A percentile compares a stretch with the other conserved stretches of the same genome.
These are phyloP conservation scores for Macrophya annulata DNA, from an alignment of 2,888 invertebrate species.

Conservation along the genomic window DNA sequence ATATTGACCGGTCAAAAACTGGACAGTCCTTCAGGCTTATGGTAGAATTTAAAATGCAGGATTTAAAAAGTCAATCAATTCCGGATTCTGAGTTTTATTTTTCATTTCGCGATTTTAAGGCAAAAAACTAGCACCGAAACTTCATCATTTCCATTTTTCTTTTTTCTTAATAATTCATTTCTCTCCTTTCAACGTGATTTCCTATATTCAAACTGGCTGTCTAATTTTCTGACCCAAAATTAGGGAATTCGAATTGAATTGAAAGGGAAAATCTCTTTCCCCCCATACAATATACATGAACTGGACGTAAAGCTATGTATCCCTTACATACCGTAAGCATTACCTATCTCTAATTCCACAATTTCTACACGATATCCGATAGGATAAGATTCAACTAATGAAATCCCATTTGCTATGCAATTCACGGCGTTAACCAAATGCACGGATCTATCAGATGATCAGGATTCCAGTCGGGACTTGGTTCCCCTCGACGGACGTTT, in stretches of 20 bases:
- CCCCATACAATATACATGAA: slow-evolving; percentile 13
- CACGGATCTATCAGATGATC: slow-evolving; percentile 19
- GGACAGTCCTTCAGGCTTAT: background rate
- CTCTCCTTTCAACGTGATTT: background rate
- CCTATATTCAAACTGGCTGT: background rate
- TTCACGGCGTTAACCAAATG: slow-evolving; percentile 39
- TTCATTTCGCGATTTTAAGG: background rate
- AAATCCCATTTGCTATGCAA: slow-evolving; percentile 44
- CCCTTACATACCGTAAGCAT: background rate
- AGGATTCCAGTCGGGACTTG: slow-evolving; percentile 12
- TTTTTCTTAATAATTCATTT: background rate
- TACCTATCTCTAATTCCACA: background rate
- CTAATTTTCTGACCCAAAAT: background rate
- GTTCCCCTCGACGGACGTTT: slow-evolving; percentile 17
- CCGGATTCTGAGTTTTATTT: background rate
- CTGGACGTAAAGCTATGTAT: background rate
- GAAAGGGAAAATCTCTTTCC: background rate
- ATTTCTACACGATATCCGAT: slow-evolving; percentile 14
- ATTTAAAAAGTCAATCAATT: slow-evolving; percentile 18
- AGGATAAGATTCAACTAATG: slow-evolving; percentile 35
- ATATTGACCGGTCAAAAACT: slow-evolving; percentile 50
- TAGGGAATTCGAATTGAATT: slow-evolving; percentile 5
- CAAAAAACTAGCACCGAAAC: background rate
- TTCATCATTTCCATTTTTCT: background rate
- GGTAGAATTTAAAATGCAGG: background rate